A percentile compares a stretch with the other conserved stretches of the same genome.
Conservation (phyloP, 2,888 invertebrate species). For the Digitonthophagus gazella region DNA sequence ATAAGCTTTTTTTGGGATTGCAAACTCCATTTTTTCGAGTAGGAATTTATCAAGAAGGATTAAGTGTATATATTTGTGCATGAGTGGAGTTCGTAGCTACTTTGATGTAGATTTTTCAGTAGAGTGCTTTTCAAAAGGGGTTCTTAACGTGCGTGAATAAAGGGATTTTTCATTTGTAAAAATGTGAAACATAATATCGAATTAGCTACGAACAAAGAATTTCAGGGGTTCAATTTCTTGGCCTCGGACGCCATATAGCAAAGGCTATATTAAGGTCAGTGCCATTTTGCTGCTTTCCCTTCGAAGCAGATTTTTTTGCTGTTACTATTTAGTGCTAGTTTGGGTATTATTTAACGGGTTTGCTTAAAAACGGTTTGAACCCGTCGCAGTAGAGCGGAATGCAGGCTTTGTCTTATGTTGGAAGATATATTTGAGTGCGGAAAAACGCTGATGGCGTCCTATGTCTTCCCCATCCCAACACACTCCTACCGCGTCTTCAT, state of each 20-base stretch:
- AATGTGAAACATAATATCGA: background rate
- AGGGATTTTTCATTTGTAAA: background rate
- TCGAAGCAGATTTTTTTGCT: slow-evolving; percentile 14
- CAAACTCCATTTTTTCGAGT: slow-evolving; percentile 40
- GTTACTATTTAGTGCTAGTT: slow-evolving; percentile 27
- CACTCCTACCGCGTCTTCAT: slow-evolving; percentile 9
- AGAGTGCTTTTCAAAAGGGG: background rate
- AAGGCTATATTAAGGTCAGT: slow-evolving; percentile 52
- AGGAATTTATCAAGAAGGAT: slow-evolving; percentile 32
- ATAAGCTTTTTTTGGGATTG: slow-evolving; percentile 33
- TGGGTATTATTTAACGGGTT: slow-evolving; percentile 32
- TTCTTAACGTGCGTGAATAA: background rate
- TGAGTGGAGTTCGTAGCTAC: slow-evolving; percentile 39
- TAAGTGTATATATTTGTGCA: slow-evolving; percentile 42
- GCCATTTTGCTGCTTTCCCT: slow-evolving; percentile 26
- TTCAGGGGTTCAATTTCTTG: slow-evolving; percentile 41
- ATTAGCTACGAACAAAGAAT: slow-evolving; percentile 35
- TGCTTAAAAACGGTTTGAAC: slow-evolving; percentile 22
- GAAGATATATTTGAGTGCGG: slow-evolving; percentile 27
- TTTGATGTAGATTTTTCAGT: slow-evolving; percentile 20
- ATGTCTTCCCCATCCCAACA: slow-evolving; percentile 13
- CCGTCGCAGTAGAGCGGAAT: slow-evolving; percentile 41
- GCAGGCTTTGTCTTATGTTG: slow-evolving; percentile 42
- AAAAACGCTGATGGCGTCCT: slow-evolving; percentile 48
- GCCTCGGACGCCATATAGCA: slow-evolving; percentile 51